A percentile compares a stretch with the other conserved stretches of the same genome.
These are phyloP conservation scores for Cyprinus carpio DNA, from an alignment of 2,113 vertebrate genomes.

Conservation along the genomic window DNA sequence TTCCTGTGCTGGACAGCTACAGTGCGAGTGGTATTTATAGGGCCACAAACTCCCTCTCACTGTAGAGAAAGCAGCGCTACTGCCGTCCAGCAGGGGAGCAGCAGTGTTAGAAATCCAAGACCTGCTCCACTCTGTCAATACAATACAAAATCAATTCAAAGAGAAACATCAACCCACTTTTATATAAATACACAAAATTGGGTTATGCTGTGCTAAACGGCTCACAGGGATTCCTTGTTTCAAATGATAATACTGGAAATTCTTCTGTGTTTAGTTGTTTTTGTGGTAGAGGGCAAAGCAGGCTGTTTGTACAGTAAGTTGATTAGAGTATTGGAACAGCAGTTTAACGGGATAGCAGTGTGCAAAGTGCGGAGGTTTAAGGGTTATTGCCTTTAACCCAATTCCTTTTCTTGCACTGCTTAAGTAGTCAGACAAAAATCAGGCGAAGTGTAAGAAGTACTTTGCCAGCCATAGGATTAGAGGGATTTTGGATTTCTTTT, in stretches of 20 bases:
- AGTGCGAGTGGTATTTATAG: slow-evolving; percentile 46
- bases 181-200: slow-evolving; percentile 45
- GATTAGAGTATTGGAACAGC: slow-evolving; percentile 9
- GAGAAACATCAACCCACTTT: slow-evolving; percentile 39
- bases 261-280: background rate
- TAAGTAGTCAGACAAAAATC: slow-evolving; percentile 46
- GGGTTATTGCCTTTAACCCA: slow-evolving; percentile 26
- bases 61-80: slow-evolving; percentile 24
- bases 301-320: background rate
- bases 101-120: slow-evolving; percentile 34
- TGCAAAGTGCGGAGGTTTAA: background rate
- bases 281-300: background rate
- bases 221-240: background rate
- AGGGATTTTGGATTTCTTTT: slow-evolving; percentile 33
- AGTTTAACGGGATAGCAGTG: slow-evolving; percentile 25
- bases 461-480: slow-evolving; percentile 41
- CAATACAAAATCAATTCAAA: slow-evolving; percentile 27
- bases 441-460: slow-evolving; percentile 49
- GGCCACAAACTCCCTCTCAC: background rate
- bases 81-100: slow-evolving; percentile 46
- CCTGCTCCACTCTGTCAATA: background rate
- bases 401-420: slow-evolving; percentile 18
- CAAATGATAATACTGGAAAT: background rate
- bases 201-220: background rate
- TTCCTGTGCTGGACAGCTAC: slow-evolving; percentile 45